Base-by-base conservation (phyloP, 2,888 invertebrate genomes). In the Agrilus cyanescens region DNA sequence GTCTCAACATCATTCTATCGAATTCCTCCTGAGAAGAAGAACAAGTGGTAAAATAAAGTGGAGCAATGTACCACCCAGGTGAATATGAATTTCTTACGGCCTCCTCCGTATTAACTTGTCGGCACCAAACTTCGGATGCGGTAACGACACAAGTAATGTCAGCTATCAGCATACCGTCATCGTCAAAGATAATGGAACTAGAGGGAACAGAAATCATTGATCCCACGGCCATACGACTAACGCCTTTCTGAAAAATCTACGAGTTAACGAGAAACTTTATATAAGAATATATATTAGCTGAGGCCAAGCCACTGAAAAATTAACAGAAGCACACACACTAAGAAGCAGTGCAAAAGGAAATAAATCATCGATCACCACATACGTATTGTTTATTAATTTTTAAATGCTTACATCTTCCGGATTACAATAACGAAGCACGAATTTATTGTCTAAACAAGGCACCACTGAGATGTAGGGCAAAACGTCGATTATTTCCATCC, bases 401-500 rank as follows among this genome's bases (percentile, higher is more conserved):
- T 33, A 38, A 38, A 20, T 30, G 60, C 60, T 63, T 60, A 65
- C 65, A 50, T 61, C 61, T 45, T 58, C 62, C 0, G 63, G 60
- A 48, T 56, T 54, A 47, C 65, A 65, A 46, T 58, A 58, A 36
- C 55, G 53, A 45, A 67, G 50, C 1, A 65, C 57, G 43, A 56
- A 57, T 34, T 49, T 49, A 37, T 57, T 54, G 12, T 58, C 55
- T 13, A 54, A 41, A 36, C 54, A 56, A 39, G 57, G 58, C 50
- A 78, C 78, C 44, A 73, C 69, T 36, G 65, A 64, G 44, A 80
- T 72, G 37, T 65, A 67, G 1, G 75, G 69, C 55, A 75, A 74
- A 45, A 70, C 68, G 53, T 78, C 73, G 16, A 80, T 65, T 37
- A 80, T 59, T 41, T 74, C 70, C 55, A 78, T 67, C 82, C 87